Conservation (phyloP, 2,797 vertebrate genomes). For the Huso huso region DNA sequence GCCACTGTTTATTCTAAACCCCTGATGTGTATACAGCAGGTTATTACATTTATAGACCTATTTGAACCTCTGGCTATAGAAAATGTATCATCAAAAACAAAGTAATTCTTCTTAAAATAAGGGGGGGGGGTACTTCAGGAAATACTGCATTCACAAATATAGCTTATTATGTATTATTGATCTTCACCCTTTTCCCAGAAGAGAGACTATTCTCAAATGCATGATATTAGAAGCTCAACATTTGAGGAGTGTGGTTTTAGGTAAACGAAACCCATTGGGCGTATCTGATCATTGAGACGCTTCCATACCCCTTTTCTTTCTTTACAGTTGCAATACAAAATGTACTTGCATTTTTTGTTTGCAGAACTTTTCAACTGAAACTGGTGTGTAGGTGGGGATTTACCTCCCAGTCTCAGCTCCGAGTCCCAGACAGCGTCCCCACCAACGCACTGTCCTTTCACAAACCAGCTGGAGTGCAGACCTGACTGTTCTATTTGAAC, state of each 20-base stretch:
- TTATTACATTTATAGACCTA: no score
- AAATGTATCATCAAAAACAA: no score
- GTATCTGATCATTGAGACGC: not conserved
- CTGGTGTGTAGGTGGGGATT: constrained; percentile 44
- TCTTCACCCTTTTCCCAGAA: no score
- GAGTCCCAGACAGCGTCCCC: constrained; percentile 20
- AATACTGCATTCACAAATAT: no score
- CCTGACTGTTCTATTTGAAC: constrained; percentile 4
- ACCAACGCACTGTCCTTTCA: constrained; percentile 22
- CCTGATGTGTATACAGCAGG: no score
- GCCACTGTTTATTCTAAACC: no score
- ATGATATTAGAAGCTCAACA: not conserved
- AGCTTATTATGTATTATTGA: not conserved
- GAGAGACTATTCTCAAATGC: not conserved
- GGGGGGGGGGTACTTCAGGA: no score
- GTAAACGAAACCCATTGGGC: not conserved
- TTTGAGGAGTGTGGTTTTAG: not conserved
- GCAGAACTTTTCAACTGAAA: constrained; percentile 31
- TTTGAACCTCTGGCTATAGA: no score
- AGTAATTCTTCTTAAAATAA: no score
- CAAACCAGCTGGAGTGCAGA: constrained; percentile 16
- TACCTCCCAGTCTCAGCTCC: constrained; percentile 30
- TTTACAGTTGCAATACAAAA: constrained; percentile 1
- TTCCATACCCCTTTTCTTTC: not conserved
- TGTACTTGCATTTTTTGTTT: constrained; percentile 1